phyloP scores from a whole-genome alignment of 2,113 vertebrate species.

The Platysteira castanea region DNA sequence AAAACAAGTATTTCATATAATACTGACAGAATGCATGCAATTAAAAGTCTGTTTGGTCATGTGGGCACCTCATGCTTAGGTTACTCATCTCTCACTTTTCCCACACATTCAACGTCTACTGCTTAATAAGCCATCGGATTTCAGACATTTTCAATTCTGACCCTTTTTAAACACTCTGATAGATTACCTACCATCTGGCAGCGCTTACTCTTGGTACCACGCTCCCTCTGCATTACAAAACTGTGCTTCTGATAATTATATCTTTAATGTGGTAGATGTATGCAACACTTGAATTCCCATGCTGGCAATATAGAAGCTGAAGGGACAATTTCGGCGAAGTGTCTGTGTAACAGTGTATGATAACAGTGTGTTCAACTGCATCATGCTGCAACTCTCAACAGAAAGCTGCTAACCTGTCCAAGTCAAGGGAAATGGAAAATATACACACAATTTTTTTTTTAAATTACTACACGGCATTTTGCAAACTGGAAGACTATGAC shows the following conservation, averaged over 20 bases:
- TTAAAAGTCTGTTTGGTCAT: conserved; percentile 5
- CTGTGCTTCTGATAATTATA: conserved; percentile 31
- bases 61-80: background rate
- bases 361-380: background rate
- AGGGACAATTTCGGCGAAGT: background rate
- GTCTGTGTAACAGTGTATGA: background rate
- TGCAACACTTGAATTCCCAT: conserved; percentile 3
- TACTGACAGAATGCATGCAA: background rate
- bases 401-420: background rate
- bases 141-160: conserved; percentile 15
- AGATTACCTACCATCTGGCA: conserved; percentile 45
- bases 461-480: background rate
- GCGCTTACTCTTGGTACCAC: conserved; percentile 11
- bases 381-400: background rate
- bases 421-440: background rate
- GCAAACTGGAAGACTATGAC: background rate
- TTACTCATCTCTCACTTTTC: conserved; percentile 47
- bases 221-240: conserved; percentile 3
- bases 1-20: background rate
- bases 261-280: background rate
- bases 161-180: conserved; percentile 12
- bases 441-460: background rate
- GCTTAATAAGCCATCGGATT: background rate
- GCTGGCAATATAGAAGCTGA: background rate
- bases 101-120: background rate